Percentiles rank a stretch among this genome's conserved stretches.
Evolutionary conservation across 2,888 invertebrate species (phyloP).

Genomic region (Escarpia spicata): DNA sequence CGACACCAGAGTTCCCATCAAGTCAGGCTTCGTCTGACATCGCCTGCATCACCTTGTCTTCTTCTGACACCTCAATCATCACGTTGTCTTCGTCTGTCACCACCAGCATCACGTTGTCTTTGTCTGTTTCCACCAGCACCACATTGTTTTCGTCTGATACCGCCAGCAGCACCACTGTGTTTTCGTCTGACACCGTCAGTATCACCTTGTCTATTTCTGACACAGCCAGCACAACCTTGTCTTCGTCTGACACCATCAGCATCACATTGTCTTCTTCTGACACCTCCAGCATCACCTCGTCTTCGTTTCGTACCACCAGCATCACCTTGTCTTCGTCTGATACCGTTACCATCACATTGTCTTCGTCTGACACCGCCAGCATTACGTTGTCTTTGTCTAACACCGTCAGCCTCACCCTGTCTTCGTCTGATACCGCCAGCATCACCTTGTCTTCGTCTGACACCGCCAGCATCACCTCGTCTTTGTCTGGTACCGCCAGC

Average conservation of each 20-base stretch:
- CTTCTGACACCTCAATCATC: not conserved
- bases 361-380: constrained; percentile 46
- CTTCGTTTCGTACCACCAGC: constrained; percentile 51
- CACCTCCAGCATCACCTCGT: no score
- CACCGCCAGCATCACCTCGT: not conserved
- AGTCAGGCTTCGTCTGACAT: not conserved
- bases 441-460: not conserved
- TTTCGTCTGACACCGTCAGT: no score
- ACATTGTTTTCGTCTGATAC: no score
- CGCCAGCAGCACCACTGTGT: not conserved
- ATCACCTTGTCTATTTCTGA: no score
- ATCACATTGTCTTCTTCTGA: no score
- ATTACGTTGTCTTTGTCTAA: constrained; percentile 27
- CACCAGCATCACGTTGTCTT: not conserved
- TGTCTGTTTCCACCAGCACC: no score
- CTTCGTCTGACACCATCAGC: no score
- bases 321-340: constrained; percentile 52
- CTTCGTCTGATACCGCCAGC: not conserved
- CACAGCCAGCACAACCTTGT: no score
- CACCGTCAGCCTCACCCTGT: not conserved
- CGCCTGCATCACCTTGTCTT: not conserved
- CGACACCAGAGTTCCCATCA: constrained; percentile 46
- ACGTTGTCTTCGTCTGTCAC: not conserved
- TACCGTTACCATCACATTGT: constrained; percentile 56
- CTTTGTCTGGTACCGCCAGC: no score